These are phyloP conservation scores for Trachemys scripta DNA, from an alignment of 2,113 vertebrate genomes.

Conservation along the genomic window DNA sequence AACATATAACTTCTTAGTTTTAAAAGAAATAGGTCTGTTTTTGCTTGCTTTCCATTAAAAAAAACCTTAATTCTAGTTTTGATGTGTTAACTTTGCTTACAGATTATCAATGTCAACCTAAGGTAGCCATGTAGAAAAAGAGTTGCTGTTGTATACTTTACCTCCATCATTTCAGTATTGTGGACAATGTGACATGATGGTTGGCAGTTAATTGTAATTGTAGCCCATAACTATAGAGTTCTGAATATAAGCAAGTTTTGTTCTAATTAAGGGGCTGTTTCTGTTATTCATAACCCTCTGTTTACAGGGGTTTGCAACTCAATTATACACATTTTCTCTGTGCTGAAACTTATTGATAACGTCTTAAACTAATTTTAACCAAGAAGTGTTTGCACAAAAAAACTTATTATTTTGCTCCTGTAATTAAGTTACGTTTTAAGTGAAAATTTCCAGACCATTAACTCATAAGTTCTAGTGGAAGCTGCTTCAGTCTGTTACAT, in stretches of 20 bases:
- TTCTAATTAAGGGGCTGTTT: neutral
- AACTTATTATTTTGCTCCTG: neutral
- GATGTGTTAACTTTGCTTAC: neutral
- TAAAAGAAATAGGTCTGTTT: neutral
- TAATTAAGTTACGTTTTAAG: neutral
- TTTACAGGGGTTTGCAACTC: neutral
- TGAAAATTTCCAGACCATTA: neutral
- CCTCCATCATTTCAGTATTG: neutral
- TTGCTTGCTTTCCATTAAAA: neutral
- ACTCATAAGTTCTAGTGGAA: neutral
- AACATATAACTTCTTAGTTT: neutral
- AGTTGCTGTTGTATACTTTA: neutral
- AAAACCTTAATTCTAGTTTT: neutral
- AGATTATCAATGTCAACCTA: neutral
- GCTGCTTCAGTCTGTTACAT: neutral
- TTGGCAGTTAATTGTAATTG: neutral
- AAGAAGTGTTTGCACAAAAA: neutral
- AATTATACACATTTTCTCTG: neutral
- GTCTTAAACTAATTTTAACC: neutral
- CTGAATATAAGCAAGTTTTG: neutral
- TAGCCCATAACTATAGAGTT: neutral
- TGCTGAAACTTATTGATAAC: neutral
- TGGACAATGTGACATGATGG: neutral
- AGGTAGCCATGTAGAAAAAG: neutral
- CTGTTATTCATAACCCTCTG: neutral